phyloP scores from a whole-genome alignment of 2,888 invertebrate species.

The Leptura quadrifasciata region DNA sequence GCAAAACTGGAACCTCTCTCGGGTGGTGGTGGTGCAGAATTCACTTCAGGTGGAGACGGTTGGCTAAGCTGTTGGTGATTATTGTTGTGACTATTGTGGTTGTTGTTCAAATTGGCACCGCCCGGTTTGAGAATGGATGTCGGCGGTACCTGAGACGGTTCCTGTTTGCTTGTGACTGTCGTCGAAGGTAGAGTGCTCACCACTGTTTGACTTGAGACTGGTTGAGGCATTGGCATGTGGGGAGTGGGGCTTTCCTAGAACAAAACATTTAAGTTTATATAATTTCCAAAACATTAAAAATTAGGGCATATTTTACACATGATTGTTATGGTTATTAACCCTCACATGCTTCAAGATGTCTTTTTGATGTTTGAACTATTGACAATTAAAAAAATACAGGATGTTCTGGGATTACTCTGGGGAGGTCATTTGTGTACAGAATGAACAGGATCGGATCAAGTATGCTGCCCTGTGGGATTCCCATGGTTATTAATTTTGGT shows the following conservation, averaged over 20 bases:
- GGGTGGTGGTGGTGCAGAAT: conserved; percentile 84
- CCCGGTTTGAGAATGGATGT: conserved; percentile 72
- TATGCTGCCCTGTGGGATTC: too few relatives aligned
- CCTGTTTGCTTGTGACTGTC: conserved; percentile 67
- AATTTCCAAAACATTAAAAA: too few relatives aligned
- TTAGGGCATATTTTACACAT: too few relatives aligned
- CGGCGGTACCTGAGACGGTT: conserved; percentile 64
- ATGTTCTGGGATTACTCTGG: too few relatives aligned
- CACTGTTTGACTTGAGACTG: conserved; percentile 69
- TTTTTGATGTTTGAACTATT: too few relatives aligned
- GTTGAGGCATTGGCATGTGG: conserved; percentile 66
- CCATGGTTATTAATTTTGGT: too few relatives aligned
- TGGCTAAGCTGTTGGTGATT: conserved; percentile 41
- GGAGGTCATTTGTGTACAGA: too few relatives aligned
- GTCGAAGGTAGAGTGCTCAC: conserved; percentile 68
- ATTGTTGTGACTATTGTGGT: conserved; percentile 61
- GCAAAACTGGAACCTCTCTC: conserved; percentile 93
- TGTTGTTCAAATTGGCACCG: conserved; percentile 58
- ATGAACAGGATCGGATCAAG: too few relatives aligned
- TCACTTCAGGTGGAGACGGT: conserved; percentile 65
- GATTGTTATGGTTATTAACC: too few relatives aligned
- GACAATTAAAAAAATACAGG: too few relatives aligned
- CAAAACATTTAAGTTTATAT: conserved; percentile 42
- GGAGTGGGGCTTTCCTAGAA: conserved; percentile 70
- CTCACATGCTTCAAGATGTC: too few relatives aligned